Evolutionary conservation across 2,113 vertebrate species (phyloP), one percentile per base, ranked within the genome.

Genomic region (Neopipo cinnamomea): DNA sequence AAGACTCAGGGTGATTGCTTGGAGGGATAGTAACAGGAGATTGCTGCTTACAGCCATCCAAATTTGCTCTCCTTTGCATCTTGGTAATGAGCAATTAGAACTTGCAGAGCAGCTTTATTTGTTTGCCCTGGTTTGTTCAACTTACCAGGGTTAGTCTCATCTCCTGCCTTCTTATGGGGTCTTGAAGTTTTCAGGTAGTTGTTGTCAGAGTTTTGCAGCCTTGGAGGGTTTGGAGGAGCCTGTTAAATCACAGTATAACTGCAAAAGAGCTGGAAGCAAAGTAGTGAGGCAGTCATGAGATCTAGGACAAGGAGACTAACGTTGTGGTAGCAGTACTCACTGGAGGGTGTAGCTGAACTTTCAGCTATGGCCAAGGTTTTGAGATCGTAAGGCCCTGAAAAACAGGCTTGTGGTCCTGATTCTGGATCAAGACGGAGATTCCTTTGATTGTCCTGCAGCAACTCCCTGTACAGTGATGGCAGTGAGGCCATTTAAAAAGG

Each of bases 51-150:
- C 33, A 75, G 56, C 70, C 90, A 66, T 68, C 56, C 41, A 67
- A 0, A 81, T 88, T 58, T 83, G 41, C 58, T 91, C 56, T 80
- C 44, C 42, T 96, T 61, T 70, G 52, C 73, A 66, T 88, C 55
- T 90, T 80, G 46, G 58, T 85, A 85, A 91, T 65, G 67, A 94
- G 71, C 78, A 76, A 79, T 87, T 87, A 81, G 63, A 70, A 65
- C 74, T 83, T 83, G 49, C 39, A 88, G 31, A 63, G 39, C 27
- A 79, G 63, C 13, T 94, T 95, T 89, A 85, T 93, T 89, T 83
- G 15, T 73, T 92, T 96, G 66, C 5, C 11, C 89, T 89, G 46
- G 50, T 90, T 88, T 8, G 2, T 53, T 46, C n/a, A 50, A 4
- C 47, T 63, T 58, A 41, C 20, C 59, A 44, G 78, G 25, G 8